phyloP scores from a whole-genome alignment of 1,140 invertebrate genomes.

The Drosophila tsacasi region DNA sequence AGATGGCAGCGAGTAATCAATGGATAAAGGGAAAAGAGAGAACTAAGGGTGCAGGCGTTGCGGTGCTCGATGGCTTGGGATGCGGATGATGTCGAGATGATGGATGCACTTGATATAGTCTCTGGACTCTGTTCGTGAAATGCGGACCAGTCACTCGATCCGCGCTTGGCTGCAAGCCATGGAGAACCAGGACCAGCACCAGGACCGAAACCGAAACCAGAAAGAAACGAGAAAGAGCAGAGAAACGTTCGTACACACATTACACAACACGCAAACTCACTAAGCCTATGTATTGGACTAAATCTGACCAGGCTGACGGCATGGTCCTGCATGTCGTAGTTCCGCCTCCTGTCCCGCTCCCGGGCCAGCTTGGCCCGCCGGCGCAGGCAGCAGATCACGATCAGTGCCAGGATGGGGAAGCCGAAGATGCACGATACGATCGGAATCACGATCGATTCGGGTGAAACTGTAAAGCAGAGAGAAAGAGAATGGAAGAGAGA shows the following conservation, averaged over 20 bases:
- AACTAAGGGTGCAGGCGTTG: slow-evolving; percentile 7
- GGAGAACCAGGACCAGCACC: not conserved
- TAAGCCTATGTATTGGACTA: slow-evolving; percentile 90
- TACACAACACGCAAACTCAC: slow-evolving; percentile 86
- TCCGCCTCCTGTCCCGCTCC: slow-evolving; percentile 91
- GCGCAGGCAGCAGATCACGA: slow-evolving; percentile 94
- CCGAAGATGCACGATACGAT: slow-evolving; percentile 95
- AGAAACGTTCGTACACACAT: slow-evolving; percentile 55
- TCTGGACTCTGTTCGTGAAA: slow-evolving; percentile 7
- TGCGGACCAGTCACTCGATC: slow-evolving; percentile 29
- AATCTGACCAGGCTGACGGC: slow-evolving; percentile 92
- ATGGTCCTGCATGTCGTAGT: slow-evolving; percentile 91
- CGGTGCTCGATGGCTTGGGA: not conserved
- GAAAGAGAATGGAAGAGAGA: not conserved
- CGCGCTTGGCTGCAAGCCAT: slow-evolving; percentile 17
- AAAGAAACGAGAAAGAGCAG: slow-evolving; percentile 9
- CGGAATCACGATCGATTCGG: slow-evolving; percentile 94
- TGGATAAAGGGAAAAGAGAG: not conserved
- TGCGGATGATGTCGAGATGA: not conserved
- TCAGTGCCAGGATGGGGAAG: slow-evolving; percentile 92
- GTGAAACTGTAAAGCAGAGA: slow-evolving; percentile 89
- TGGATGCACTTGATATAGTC: slow-evolving; percentile 12
- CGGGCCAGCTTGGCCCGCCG: slow-evolving; percentile 92
- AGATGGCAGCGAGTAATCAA: not conserved
- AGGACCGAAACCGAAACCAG: not conserved